These are phyloP conservation scores for Caenorhabditis sp. DNA, from an alignment of 2,888 invertebrate species.

Conservation along the genomic window DNA sequence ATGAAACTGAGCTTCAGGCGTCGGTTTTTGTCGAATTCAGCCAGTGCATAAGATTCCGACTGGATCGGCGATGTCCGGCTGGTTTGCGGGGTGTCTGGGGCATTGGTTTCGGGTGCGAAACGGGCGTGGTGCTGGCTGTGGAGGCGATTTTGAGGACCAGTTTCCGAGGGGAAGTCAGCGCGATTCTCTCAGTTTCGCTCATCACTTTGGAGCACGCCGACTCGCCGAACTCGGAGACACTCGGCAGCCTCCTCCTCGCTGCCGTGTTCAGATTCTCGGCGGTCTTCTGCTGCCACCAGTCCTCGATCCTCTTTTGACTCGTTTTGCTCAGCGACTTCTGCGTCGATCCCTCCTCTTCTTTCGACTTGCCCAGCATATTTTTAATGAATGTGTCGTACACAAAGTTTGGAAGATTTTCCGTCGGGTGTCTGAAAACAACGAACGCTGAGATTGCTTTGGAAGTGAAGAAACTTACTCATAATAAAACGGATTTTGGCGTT, in stretches of 20 bases:
- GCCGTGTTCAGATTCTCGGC: constrained; percentile 26
- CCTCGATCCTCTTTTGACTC: constrained; percentile 37
- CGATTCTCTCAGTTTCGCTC: constrained; percentile 37
- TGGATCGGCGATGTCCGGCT: constrained; percentile 24
- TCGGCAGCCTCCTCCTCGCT: constrained; percentile 46
- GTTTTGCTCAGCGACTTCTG: constrained; percentile 41
- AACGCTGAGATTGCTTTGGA: neutral
- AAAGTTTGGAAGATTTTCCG: constrained; percentile 45
- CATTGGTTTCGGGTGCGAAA: neutral
- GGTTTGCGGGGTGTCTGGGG: constrained; percentile 26
- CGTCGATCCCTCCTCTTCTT: neutral
- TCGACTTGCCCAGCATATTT: constrained; percentile 26
- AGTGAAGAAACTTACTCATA: constrained; percentile 17
- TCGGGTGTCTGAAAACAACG: constrained; percentile 33
- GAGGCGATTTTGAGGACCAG: constrained; percentile 16
- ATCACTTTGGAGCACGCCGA: constrained; percentile 56
- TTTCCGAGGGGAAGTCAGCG: constrained; percentile 44
- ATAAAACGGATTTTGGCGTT: constrained; percentile 24
- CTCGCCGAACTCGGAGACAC: constrained; percentile 57
- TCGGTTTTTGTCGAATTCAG: too few relatives aligned
- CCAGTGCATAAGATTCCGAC: constrained; percentile 50
- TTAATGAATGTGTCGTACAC: constrained; percentile 44
- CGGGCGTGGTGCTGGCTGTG: constrained; percentile 1
- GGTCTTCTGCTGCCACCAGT: constrained; percentile 43
- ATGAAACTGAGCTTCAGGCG: too few relatives aligned